Conservation (phyloP, 2,113 vertebrate genomes). For the Silurus asotus region DNA sequence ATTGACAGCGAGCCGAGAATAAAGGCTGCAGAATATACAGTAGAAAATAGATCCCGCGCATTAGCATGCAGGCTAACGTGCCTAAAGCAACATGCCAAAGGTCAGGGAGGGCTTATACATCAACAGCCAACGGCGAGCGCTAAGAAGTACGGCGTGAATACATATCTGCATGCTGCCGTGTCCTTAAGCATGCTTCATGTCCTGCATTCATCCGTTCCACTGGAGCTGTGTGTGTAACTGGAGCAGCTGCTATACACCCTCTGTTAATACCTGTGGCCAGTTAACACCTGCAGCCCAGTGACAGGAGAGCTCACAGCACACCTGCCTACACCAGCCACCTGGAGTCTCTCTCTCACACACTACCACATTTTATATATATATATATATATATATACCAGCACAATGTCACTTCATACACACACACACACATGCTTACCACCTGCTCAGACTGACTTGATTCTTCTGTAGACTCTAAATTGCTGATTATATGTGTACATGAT, state of each 20-base stretch:
- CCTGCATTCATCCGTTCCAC: conserved; percentile 22
- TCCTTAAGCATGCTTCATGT: conserved; percentile 19
- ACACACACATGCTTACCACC: not conserved
- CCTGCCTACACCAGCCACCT: conserved; percentile 49
- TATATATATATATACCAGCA: not conserved
- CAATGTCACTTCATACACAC: not conserved
- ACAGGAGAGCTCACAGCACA: conserved; percentile 47
- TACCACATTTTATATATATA: not conserved
- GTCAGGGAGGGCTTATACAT: conserved; percentile 47
- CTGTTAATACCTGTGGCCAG: conserved; percentile 51
- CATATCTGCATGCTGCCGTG: conserved; percentile 35
- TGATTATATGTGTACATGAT: not conserved
- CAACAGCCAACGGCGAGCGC: conserved; percentile 26
- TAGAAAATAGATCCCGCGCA: conserved; percentile 37
- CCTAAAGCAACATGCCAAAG: conserved; percentile 49
- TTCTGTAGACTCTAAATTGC: not conserved
- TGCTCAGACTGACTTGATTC: not conserved
- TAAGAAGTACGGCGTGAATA: conserved; percentile 40
- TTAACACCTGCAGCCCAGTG: conserved; percentile 52
- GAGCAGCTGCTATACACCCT: conserved; percentile 48
- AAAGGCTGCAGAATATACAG: conserved; percentile 48
- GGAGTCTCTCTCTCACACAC: conserved; percentile 25
- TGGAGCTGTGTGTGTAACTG: conserved; percentile 6
- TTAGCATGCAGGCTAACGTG: conserved; percentile 48
- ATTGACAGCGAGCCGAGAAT: conserved; percentile 70